These are phyloP conservation scores for Aplochiton taeniatus DNA, from an alignment of 2,797 vertebrate genomes.

Conservation along the genomic window DNA sequence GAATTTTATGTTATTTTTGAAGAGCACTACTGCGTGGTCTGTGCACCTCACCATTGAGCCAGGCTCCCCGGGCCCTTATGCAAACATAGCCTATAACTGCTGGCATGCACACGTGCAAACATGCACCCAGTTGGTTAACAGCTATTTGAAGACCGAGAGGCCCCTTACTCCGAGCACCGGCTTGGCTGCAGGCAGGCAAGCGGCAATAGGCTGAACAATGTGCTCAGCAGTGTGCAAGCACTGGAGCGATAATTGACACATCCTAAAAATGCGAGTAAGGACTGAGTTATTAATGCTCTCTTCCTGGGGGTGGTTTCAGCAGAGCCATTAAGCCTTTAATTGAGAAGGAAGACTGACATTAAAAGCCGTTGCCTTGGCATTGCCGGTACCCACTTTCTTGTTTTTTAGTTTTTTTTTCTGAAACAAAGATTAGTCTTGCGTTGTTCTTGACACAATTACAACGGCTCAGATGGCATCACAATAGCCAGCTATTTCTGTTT, in stretches of 20 bases:
- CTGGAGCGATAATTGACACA: slow-evolving; percentile 74
- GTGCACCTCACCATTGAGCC: slow-evolving; percentile 33
- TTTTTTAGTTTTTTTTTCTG: slow-evolving; percentile 61
- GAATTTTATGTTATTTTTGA: slow-evolving; percentile 32
- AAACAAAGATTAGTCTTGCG: slow-evolving; percentile 65
- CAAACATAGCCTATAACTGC: slow-evolving; percentile 16
- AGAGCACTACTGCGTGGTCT: slow-evolving; percentile 41
- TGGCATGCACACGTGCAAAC: slow-evolving; percentile 31
- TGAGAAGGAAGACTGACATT: slow-evolving; percentile 77
- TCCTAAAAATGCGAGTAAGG: slow-evolving; percentile 75
- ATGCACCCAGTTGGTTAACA: slow-evolving; percentile 31
- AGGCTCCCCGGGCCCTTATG: not conserved
- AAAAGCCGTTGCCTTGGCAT: slow-evolving; percentile 71
- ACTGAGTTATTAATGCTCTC: slow-evolving; percentile 76
- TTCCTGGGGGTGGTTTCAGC: slow-evolving; percentile 72
- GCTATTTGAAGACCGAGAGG: slow-evolving; percentile 25
- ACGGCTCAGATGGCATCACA: slow-evolving; percentile 49
- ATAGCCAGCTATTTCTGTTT: slow-evolving; percentile 68
- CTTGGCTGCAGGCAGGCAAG: slow-evolving; percentile 46
- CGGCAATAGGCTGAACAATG: slow-evolving; percentile 63
- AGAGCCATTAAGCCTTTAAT: slow-evolving; percentile 79
- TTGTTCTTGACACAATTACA: slow-evolving; percentile 48
- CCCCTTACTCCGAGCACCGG: slow-evolving; percentile 39
- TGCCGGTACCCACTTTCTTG: slow-evolving; percentile 55
- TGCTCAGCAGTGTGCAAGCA: slow-evolving; percentile 52